phyloP scores from a whole-genome alignment of 1,140 invertebrate genomes.

The Acromyrmex heyeri region DNA sequence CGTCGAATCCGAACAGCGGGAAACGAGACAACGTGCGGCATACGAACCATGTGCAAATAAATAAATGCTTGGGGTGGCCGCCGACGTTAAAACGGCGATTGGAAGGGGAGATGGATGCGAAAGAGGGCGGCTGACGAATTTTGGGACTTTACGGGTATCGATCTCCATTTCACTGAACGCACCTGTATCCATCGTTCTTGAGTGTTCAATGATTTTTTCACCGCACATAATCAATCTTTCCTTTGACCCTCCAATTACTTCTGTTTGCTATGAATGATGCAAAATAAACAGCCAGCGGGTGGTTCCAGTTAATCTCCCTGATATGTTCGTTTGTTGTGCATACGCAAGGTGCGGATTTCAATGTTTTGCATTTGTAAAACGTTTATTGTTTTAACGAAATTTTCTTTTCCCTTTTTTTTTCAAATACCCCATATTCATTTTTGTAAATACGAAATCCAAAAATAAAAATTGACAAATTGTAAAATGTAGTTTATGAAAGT shows the following conservation, averaged over 20 bases:
- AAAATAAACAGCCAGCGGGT: slow-evolving; percentile 23
- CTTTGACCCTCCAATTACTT: slow-evolving; percentile 40
- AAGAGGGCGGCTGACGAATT: slow-evolving; percentile 54
- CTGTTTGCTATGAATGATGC: slow-evolving; percentile 44
- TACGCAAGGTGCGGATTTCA: not conserved
- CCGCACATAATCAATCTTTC: slow-evolving; percentile 37
- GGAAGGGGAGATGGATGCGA: slow-evolving; percentile 20
- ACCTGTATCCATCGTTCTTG: slow-evolving; percentile 37
- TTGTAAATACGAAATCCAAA: not conserved
- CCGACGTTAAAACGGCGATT: slow-evolving; percentile 49
- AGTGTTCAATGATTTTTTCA: slow-evolving; percentile 51
- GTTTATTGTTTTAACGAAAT: slow-evolving; percentile 18
- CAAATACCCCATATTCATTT: not conserved
- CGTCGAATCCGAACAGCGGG: slow-evolving; percentile 17
- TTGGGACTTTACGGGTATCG: slow-evolving; percentile 43
- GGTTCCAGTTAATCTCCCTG: slow-evolving; percentile 4
- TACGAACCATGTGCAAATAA: slow-evolving; percentile 79
- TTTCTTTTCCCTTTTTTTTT: not conserved
- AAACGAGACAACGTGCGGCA: slow-evolving; percentile 56
- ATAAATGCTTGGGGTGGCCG: slow-evolving; percentile 76
- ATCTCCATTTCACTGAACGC: slow-evolving; percentile 43
- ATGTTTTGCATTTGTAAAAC: not conserved
- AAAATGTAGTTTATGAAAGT: not conserved
- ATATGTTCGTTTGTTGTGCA: not conserved
- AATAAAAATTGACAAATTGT: slow-evolving; percentile 17